A percentile compares a stretch with the other conserved stretches of the same genome.
phyloP scores from a whole-genome alignment of 2,888 invertebrate species.

The Macropis europaea region DNA sequence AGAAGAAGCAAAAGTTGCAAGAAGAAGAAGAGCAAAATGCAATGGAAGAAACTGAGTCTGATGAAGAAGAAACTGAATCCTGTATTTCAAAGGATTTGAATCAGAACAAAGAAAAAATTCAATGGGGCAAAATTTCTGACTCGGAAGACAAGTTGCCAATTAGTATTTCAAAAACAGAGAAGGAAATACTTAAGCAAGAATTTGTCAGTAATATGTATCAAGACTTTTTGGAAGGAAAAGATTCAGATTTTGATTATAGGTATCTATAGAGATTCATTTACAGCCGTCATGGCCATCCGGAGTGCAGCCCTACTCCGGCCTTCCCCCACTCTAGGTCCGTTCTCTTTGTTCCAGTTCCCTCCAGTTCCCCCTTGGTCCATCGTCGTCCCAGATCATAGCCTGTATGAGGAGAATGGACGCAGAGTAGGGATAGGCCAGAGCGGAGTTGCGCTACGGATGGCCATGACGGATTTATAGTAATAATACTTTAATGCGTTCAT shows the following conservation, averaged over 20 bases:
- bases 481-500: background rate
- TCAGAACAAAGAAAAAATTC: constrained; percentile 58
- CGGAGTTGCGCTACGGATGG: too few relatives aligned
- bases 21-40: constrained; percentile 83
- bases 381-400: too few relatives aligned
- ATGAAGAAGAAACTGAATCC: constrained; percentile 68
- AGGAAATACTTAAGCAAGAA: constrained; percentile 87
- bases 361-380: too few relatives aligned
- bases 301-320: too few relatives aligned
- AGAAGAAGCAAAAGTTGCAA: constrained; percentile 84
- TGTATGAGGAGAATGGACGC: too few relatives aligned
- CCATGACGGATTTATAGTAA: too few relatives aligned
- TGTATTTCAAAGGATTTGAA: constrained; percentile 21
- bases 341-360: too few relatives aligned
- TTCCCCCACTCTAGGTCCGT: too few relatives aligned
- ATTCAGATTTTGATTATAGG: constrained; percentile 91
- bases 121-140: constrained; percentile 68
- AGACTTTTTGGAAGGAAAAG: constrained; percentile 91
- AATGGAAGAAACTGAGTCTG: constrained; percentile 78
- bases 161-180: constrained; percentile 79
- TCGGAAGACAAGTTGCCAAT: constrained; percentile 41
- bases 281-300: too few relatives aligned
- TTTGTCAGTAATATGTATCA: constrained; percentile 92
- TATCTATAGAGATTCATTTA: constrained; percentile 57
- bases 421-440: too few relatives aligned